Conservation (phyloP, 2,888 invertebrate species). For the Vannuccia rotundouncinata region DNA sequence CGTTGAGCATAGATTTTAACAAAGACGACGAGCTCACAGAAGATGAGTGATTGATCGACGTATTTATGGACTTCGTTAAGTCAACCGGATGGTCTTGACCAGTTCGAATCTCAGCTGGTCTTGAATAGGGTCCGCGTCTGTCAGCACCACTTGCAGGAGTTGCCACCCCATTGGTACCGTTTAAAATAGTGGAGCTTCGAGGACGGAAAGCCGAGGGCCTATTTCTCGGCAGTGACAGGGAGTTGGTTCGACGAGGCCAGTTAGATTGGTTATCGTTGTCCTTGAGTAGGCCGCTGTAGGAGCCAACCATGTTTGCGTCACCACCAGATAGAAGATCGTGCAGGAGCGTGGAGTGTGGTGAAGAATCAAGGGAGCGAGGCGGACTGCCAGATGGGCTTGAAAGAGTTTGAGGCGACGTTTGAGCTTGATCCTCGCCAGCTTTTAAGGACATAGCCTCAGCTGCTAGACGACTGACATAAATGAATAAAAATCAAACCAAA, state of each 20-base stretch:
- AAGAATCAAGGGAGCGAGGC: neutral
- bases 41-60: neutral
- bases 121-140: neutral
- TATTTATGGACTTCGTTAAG: neutral
- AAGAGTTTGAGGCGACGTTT: neutral
- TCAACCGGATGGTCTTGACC: neutral
- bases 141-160: neutral
- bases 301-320: neutral
- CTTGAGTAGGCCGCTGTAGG: neutral
- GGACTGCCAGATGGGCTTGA: neutral
- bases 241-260: constrained; percentile 1
- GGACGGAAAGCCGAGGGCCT: neutral
- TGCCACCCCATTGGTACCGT: neutral
- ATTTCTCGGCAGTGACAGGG: neutral
- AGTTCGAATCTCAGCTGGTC: neutral
- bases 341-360: neutral
- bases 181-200: neutral
- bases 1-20: neutral
- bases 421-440: neutral
- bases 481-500: too few relatives aligned
- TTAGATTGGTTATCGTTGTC: neutral
- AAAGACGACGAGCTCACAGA: neutral
- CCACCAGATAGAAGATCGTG: neutral
- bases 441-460: neutral
- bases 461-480: neutral